Evolutionary conservation across 2,797 vertebrate species (phyloP).

Genomic region (Emydoidea blandingii): DNA sequence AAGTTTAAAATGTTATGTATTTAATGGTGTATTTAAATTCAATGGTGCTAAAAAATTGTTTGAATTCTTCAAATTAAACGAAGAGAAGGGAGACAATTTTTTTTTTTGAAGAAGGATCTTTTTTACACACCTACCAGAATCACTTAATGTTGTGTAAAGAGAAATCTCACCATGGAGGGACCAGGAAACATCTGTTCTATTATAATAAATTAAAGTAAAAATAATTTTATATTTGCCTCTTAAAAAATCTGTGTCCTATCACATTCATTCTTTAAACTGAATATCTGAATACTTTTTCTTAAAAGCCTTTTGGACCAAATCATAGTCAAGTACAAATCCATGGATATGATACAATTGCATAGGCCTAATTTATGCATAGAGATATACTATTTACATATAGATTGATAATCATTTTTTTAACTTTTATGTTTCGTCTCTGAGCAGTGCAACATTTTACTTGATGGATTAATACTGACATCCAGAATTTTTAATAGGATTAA

Average conservation of each 20-base stretch:
- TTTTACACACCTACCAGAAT: neutral
- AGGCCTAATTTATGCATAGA: neutral
- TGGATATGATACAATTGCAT: fast-evolving
- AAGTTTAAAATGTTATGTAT: neutral
- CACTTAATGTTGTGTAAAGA: neutral
- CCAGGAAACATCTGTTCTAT: neutral
- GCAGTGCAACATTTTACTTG: neutral
- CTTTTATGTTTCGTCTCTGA: neutral
- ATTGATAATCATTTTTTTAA: neutral
- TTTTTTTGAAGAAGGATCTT: neutral
- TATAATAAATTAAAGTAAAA: neutral
- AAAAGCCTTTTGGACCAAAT: neutral
- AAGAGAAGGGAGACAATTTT: neutral
- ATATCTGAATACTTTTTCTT: neutral
- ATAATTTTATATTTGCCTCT: neutral
- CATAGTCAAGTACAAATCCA: neutral
- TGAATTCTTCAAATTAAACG: neutral
- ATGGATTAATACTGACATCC: neutral
- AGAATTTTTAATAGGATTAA: neutral
- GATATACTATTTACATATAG: neutral
- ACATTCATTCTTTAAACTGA: neutral
- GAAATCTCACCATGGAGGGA: neutral
- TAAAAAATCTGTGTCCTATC: no score
- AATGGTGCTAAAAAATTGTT: neutral
- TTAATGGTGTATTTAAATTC: neutral